Conservation (phyloP, 2,113 vertebrate species). For the Saimiri boliviensis region DNA sequence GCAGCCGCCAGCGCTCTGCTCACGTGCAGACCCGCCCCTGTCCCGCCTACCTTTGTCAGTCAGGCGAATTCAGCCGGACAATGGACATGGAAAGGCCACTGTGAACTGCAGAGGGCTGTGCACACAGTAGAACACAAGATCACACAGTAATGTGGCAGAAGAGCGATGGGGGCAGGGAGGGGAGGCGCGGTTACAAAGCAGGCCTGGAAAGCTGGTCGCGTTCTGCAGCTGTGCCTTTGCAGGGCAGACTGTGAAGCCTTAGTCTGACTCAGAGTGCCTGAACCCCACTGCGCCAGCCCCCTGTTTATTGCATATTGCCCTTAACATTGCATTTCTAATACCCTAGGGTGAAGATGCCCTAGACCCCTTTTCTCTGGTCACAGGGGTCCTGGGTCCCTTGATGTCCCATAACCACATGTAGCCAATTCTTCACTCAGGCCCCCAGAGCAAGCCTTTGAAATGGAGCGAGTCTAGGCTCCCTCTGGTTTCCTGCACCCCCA, state of each 20-base stretch:
- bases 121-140: fast-evolving
- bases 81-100: neutral
- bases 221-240: neutral
- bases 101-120: neutral
- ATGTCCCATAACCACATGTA: neutral
- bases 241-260: neutral
- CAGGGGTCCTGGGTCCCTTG: fast-evolving
- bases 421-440: neutral
- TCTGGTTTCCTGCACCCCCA: fast-evolving
- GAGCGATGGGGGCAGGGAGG: neutral
- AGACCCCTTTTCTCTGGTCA: neutral
- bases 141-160: neutral
- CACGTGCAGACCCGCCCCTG: neutral
- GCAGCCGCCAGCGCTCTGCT: neutral
- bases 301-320: neutral
- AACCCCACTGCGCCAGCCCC: too few species aligned
- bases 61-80: neutral
- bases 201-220: neutral
- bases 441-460: neutral
- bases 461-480: neutral
- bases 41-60: neutral
- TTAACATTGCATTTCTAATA: neutral
- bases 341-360: neutral
- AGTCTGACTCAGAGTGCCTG: neutral
- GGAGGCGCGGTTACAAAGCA: too few species aligned